Evolutionary conservation across 1,140 invertebrate species (phyloP).

Genomic region (Ceratosolen fusciceps): DNA sequence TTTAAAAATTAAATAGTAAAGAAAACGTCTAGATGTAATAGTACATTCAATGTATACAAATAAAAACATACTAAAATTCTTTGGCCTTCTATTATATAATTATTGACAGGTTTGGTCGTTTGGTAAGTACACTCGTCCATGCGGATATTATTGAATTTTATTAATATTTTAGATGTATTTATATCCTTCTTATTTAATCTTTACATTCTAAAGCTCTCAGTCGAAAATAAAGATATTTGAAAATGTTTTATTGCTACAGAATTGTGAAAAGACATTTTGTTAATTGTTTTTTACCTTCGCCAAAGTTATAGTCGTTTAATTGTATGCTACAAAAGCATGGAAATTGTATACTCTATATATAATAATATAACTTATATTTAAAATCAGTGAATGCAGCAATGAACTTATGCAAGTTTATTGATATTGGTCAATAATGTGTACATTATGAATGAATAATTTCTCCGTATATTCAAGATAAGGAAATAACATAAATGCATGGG

Average conservation of each 20-base stretch:
- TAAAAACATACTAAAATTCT: not conserved
- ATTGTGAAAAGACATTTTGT: not conserved
- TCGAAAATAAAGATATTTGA: not conserved
- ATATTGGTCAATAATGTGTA: conserved; percentile 35
- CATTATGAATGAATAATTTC: conserved; percentile 14
- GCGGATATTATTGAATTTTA: not conserved
- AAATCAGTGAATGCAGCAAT: not conserved
- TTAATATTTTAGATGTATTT: not conserved
- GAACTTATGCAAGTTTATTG: conserved; percentile 30
- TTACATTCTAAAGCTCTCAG: not conserved
- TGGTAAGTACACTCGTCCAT: not conserved
- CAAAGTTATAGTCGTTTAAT: conserved; percentile 2
- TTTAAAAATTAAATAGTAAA: not conserved
- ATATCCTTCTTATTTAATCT: not conserved
- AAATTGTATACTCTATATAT: conserved; percentile 3
- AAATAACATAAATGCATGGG: not conserved
- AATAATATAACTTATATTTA: conserved; percentile 11
- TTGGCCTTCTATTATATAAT: not conserved
- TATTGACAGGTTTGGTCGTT: not conserved
- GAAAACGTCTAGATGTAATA: not conserved
- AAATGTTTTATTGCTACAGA: not conserved
- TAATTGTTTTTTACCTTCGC: conserved; percentile 9
- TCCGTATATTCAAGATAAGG: not conserved
- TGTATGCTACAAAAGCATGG: not conserved
- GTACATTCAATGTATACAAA: not conserved